A percentile compares a stretch with the other conserved stretches of the same genome.
Evolutionary conservation across 2,888 invertebrate species (phyloP).

Genomic region (Arge pagana): DNA sequence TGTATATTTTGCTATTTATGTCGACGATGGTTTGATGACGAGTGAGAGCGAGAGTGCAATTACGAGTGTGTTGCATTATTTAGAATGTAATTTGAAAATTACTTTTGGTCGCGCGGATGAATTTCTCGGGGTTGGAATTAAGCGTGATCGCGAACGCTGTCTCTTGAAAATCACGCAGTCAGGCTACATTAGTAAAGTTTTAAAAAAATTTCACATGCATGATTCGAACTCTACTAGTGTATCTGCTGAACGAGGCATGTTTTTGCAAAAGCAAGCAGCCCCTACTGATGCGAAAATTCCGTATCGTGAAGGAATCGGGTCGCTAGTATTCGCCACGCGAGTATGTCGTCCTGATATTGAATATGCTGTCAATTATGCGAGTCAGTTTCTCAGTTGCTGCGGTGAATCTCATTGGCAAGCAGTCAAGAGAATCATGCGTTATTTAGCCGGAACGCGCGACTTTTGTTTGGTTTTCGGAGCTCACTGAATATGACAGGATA

Average conservation of each 20-base stretch:
- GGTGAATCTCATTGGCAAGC: conserved; percentile 21
- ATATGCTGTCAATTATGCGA: neutral
- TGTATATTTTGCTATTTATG: conserved; percentile 25
- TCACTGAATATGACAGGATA: conserved; percentile 13
- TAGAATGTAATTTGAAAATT: conserved; percentile 22
- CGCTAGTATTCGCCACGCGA: neutral
- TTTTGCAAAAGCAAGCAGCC: neutral
- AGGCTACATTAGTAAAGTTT: conserved; percentile 17
- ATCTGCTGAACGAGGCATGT: conserved; percentile 15
- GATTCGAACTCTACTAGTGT: conserved; percentile 12
- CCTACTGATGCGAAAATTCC: no score
- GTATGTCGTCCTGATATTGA: conserved; percentile 1
- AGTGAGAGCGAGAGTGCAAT: no score
- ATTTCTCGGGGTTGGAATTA: conserved; percentile 22
- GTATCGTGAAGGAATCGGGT: conserved; percentile 5
- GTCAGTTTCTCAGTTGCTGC: neutral
- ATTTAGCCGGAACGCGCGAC: conserved; percentile 31
- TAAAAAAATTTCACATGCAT: conserved; percentile 19
- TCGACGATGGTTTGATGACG: conserved; percentile 27
- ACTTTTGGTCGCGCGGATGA: conserved; percentile 12
- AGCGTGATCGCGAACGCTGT: neutral
- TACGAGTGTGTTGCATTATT: conserved; percentile 3
- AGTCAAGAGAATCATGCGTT: conserved; percentile 31
- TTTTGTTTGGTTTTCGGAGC: conserved; percentile 25
- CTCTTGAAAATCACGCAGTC: conserved; percentile 14